Evolutionary conservation across 2,113 vertebrate species (phyloP).

Genomic region (Dipodomys spectabilis): DNA sequence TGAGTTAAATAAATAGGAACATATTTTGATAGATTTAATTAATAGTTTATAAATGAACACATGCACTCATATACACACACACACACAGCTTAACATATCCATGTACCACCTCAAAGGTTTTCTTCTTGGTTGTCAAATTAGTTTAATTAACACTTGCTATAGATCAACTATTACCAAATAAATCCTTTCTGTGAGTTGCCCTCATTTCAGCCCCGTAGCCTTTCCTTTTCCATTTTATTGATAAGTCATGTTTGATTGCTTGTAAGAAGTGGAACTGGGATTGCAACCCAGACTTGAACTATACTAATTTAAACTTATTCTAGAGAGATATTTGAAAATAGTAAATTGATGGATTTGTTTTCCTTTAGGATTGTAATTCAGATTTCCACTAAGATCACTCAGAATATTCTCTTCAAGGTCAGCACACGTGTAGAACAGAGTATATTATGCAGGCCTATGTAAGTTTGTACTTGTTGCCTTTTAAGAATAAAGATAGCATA

Average conservation of each 20-base stretch:
- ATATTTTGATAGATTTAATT: neutral
- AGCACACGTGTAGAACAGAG: neutral
- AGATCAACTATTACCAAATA: neutral
- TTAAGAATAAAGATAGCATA: neutral
- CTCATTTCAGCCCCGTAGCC: neutral
- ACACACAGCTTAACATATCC: neutral
- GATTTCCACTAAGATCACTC: neutral
- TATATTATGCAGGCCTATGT: neutral
- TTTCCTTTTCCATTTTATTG: constrained; percentile 9
- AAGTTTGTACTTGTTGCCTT: neutral
- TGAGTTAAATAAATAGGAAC: neutral
- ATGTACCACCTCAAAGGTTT: neutral
- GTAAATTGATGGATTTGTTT: neutral
- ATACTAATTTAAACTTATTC: neutral
- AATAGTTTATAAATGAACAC: too few species aligned
- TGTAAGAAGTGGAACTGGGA: neutral
- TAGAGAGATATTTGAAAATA: neutral
- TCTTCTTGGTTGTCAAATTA: neutral
- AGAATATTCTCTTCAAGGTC: neutral
- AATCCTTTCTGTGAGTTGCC: neutral
- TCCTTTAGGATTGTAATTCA: neutral
- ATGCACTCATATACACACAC: too few species aligned
- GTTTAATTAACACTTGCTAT: neutral
- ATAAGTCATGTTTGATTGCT: neutral
- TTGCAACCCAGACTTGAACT: neutral